Evolutionary conservation across 2,888 invertebrate species (phyloP), one percentile per base, ranked within the genome.

Genomic region (Octodonta nipae): DNA sequence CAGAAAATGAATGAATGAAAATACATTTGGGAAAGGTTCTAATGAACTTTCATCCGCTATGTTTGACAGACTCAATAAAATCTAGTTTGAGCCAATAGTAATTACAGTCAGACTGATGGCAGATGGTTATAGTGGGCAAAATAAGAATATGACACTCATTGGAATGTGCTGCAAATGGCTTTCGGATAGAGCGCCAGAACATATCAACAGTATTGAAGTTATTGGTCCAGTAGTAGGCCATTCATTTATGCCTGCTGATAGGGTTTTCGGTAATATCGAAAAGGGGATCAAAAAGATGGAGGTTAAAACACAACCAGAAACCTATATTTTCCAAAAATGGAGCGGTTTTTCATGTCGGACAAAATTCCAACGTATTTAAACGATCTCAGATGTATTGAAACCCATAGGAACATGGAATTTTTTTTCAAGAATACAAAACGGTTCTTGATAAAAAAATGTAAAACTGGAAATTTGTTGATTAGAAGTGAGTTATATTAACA

Each of bases 191-290:
- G 6, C 20, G n/a, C 7, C n/a, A 7, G 12, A 25, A 22, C 14
- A 22, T 8, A 30, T 33, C 7, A 32, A 27, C 13, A 26, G 7
- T 7, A 20, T 28, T 27, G 30, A 34, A 10, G 11, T 34, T 10
- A 24, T 30, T 8, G 30, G 22, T 10, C 34, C 34, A 22, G 30
- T 34, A 5, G 34, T 31, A 6, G 34, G 34, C 10, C 30, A 34
- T 30, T 34, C 25, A 8, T 30, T 30, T 30, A 4, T 30, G 2
- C 34, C 25, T 6, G 15, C 30, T 15, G 25, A 34, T 10, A 3
- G 24, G 15, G 30, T 29, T 16, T 34, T 34, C 14, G 34, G 24
- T 14, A 13, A 13, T 4, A 34, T 34, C 11, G 34, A 34, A 10
- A 34, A 34, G 14, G 5, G 7, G 3, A n/a, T 30, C 15, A 32